Base-by-base conservation (phyloP, 2,888 invertebrate genomes). In the Leuctra nigra region DNA sequence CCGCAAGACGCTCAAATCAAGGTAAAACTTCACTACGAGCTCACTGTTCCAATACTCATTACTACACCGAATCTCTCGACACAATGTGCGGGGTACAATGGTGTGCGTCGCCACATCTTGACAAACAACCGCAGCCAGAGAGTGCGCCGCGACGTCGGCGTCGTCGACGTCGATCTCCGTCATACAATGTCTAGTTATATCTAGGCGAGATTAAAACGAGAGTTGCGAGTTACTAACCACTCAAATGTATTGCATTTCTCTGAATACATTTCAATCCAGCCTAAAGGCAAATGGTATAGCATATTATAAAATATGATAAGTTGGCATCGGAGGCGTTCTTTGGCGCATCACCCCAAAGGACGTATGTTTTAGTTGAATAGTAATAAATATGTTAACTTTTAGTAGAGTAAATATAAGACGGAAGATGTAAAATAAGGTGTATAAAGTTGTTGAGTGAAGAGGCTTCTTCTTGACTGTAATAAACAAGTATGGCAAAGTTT, bases 1-100 rank as follows among this genome's bases (percentile, higher is more conserved):
- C 50, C 50, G 35, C 50, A 50, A 50, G 50, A 50, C 33, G 50
- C 35, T 13, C 13, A 20, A 35, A 50, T 50, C 50, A 50, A 50
- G 50, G 50, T 50, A 50, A 35, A 50, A 50, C 50, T 50, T 50
- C 22, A 50, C 50, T 35, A 16, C 20, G 22, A 16, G 24, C 33
- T 52, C 53, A 24, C 47, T 57, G 53, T 57, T 57, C 53, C 57
- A 57, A 57, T 57, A 57, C 53, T 57, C 57, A 57, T 57, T 46
- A 53, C 36, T 14, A 33, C 18, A 22, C 33, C 33, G 50, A 33
- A 35, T 16, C 33, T 35, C 29, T 20, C 33, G 23, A 23, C 50
- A 50, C 50, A 35, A 50, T 50, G 23, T 35, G 50, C 33, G 20
- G 18, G 41, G 41, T n/a, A n/a, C 18, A 33, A 33, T 33, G 22